A percentile compares a stretch with the other conserved stretches of the same genome.
phyloP scores from a whole-genome alignment of 2,113 vertebrate species.

The Apus apus region DNA sequence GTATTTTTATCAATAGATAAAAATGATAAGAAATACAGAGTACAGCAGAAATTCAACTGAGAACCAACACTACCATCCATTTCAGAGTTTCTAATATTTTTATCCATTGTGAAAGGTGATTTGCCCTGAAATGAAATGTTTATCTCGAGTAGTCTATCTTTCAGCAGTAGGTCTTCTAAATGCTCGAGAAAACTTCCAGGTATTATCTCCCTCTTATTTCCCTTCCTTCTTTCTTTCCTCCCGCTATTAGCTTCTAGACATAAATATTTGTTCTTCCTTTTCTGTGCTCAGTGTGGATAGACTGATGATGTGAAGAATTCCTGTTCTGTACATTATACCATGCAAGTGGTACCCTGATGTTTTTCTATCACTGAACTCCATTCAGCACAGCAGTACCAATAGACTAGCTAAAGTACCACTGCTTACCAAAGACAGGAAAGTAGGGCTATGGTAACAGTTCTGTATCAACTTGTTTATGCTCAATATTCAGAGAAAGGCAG shows the following conservation, averaged over 20 bases:
- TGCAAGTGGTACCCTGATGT: constrained; percentile 13
- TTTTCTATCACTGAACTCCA: background rate
- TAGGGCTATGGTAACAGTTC: background rate
- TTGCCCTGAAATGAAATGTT: constrained; percentile 50
- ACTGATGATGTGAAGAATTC: background rate
- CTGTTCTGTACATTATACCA: background rate
- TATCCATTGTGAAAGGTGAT: constrained; percentile 27
- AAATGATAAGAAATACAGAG: constrained; percentile 27
- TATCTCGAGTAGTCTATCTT: constrained; percentile 38
- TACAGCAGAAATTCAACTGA: background rate
- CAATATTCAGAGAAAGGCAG: background rate
- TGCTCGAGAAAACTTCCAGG: background rate
- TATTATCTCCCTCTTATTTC: constrained; percentile 14
- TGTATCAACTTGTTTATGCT: background rate
- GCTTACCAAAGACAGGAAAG: background rate
- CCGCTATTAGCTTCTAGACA: background rate
- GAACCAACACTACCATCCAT: background rate
- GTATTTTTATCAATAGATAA: constrained; percentile 33
- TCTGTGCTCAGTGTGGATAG: background rate
- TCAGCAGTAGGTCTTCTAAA: constrained; percentile 17
- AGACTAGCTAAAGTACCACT: background rate
- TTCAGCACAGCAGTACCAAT: background rate
- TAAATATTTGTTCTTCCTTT: background rate
- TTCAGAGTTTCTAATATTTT: constrained; percentile 14
- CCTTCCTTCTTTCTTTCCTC: background rate